Conservation (phyloP, 2,888 invertebrate species). For the Metallyticus violacea region DNA sequence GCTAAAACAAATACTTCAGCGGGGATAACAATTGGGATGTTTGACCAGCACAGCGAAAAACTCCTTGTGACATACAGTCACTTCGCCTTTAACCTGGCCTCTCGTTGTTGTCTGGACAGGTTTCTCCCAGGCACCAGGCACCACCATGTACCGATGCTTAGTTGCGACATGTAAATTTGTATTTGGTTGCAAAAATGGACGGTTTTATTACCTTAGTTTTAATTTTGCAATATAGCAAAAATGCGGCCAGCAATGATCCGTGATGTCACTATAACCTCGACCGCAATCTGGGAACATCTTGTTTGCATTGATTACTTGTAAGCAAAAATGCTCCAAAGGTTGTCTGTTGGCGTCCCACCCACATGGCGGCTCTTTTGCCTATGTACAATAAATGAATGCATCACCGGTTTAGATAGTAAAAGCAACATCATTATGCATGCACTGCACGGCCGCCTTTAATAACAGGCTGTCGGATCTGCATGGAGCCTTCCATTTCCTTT, state of each 20-base stretch:
- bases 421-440: background rate
- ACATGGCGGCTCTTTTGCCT: background rate
- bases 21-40: background rate
- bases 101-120: background rate
- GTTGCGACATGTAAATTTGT: background rate
- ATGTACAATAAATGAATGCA: too few relatives aligned
- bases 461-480: background rate
- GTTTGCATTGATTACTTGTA: background rate
- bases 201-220: background rate
- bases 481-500: background rate
- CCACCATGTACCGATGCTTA: too few relatives aligned
- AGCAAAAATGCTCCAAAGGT: background rate
- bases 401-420: too few relatives aligned
- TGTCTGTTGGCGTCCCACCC: background rate
- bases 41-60: too few relatives aligned
- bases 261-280: background rate
- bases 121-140: background rate
- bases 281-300: background rate
- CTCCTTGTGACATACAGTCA: background rate
- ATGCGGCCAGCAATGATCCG: background rate
- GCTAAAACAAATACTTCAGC: too few relatives aligned
- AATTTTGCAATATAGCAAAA: background rate
- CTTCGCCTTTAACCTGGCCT: background rate
- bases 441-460: background rate
- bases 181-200: background rate